These are phyloP conservation scores for Nothobranchius kuhntae DNA, from an alignment of 2,113 vertebrate species.

Conservation along the genomic window DNA sequence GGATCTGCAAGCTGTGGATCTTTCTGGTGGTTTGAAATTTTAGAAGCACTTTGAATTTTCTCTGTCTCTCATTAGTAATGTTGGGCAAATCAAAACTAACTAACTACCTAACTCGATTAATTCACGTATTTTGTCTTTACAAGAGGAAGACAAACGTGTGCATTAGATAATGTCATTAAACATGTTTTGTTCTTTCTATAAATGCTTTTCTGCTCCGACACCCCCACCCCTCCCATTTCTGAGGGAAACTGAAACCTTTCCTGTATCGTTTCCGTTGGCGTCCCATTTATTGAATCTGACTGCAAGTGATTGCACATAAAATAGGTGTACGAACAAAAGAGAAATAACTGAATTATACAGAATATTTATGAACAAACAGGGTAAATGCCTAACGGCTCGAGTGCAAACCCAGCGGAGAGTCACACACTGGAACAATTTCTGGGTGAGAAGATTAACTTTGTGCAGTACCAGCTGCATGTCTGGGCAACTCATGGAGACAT, in stretches of 20 bases:
- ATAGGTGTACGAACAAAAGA: background rate
- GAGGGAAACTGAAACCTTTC: background rate
- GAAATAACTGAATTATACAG: background rate
- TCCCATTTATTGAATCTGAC: background rate
- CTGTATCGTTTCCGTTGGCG: slow-evolving; percentile 4
- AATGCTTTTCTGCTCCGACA: background rate
- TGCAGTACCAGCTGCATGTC: slow-evolving; percentile 11
- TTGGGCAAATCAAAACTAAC: background rate
- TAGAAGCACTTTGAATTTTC: too few relatives aligned
- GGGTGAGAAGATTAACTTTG: slow-evolving; percentile 14
- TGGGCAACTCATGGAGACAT: slow-evolving; percentile 16
- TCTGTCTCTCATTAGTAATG: background rate
- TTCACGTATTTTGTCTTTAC: background rate
- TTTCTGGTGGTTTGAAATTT: too few relatives aligned
- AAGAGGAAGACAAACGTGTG: background rate
- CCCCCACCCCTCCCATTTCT: background rate
- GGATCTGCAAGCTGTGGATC: too few relatives aligned
- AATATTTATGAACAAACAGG: slow-evolving; percentile 6
- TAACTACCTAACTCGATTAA: background rate
- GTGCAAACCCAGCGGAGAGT: slow-evolving; percentile 4
- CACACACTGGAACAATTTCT: slow-evolving; percentile 21
- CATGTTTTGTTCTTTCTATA: background rate
- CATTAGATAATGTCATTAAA: background rate
- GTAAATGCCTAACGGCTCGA: slow-evolving; percentile 15
- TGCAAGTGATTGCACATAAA: background rate